phyloP scores from a whole-genome alignment of 1,140 invertebrate genomes.

The Leptinotarsa texana region DNA sequence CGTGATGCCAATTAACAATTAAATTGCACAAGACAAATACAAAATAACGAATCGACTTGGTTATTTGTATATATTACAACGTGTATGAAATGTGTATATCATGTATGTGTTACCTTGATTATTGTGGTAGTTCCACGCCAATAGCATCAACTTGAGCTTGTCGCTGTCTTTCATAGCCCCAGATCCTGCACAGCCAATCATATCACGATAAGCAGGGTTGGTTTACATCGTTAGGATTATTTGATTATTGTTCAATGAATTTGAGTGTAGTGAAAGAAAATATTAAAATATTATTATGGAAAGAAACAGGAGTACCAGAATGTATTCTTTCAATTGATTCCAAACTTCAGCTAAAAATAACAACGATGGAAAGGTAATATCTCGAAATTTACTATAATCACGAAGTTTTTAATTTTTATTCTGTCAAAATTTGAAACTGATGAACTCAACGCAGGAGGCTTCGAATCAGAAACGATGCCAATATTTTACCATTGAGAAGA shows the following conservation, averaged over 20 bases:
- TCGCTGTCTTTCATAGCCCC: constrained; percentile 75
- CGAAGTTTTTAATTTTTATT: not conserved
- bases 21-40: not conserved
- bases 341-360: no score
- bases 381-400: not conserved
- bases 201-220: constrained; percentile 51
- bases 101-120: constrained; percentile 62
- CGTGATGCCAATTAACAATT: not conserved
- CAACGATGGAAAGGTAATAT: no score
- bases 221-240: constrained; percentile 31
- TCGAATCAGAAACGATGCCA: no score
- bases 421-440: no score
- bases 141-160: constrained; percentile 82
- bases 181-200: constrained; percentile 53
- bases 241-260: not conserved
- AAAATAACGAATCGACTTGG: not conserved
- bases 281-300: no score
- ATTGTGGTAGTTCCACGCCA: constrained; percentile 81
- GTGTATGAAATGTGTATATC: constrained; percentile 28
- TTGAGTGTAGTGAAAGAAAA: not conserved
- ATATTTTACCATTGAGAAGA: no score
- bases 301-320: no score
- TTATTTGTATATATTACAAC: constrained; percentile 13
- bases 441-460: no score
- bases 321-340: no score